Percentiles rank a stretch among this genome's conserved stretches.
Conservation (phyloP, 2,113 vertebrate genomes). For the Aptenodytes patagonicus region DNA sequence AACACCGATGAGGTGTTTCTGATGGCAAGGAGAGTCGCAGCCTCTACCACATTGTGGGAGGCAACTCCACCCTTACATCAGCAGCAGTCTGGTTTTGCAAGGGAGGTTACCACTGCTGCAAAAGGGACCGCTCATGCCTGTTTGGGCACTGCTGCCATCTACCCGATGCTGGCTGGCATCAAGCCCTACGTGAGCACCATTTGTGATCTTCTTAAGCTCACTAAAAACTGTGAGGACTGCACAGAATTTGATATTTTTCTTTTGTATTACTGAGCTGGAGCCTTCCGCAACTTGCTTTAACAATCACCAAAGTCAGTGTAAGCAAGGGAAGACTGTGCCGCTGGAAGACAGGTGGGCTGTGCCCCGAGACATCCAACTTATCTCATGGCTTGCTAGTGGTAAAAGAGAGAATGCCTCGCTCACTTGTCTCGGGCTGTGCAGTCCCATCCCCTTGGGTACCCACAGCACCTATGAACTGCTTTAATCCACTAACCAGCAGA, state of each 20-base stretch:
- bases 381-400: not conserved
- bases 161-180: not conserved
- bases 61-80: not conserved
- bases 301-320: not conserved
- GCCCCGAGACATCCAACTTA: not conserved
- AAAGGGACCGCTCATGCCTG: not conserved
- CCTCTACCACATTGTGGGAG: not conserved
- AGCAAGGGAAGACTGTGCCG: not conserved
- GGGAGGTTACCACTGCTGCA: not conserved
- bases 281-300: not conserved
- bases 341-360: not conserved
- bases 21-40: fast-evolving
- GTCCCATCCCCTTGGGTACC: not conserved
- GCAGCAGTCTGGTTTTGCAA: not conserved
- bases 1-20: fast-evolving
- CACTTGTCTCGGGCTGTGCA: not conserved
- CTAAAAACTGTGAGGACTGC: not conserved
- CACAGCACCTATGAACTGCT: not conserved
- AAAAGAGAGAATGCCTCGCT: not conserved
- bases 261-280: not conserved
- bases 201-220: not conserved
- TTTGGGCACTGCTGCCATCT: not conserved
- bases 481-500: not conserved
- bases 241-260: not conserved
- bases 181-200: not conserved